Conservation (phyloP, 2,888 invertebrate genomes). For the Galerucella calmariensis region DNA sequence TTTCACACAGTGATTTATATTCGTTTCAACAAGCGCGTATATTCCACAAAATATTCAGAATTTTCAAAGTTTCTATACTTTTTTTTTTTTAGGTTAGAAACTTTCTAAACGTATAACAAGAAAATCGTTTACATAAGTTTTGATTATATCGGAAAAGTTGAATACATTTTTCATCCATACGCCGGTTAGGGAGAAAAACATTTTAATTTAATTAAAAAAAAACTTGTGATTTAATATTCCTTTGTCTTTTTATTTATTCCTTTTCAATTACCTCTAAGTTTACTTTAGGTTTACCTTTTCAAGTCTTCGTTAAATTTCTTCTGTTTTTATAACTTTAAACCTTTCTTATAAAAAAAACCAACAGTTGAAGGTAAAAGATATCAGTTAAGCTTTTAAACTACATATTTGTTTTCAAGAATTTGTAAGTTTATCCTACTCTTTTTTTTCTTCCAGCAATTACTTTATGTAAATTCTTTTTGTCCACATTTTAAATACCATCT, state of each 20-base stretch:
- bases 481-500: not conserved
- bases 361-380: no score
- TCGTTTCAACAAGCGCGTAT: slow-evolving; percentile 15
- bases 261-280: no score
- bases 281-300: no score
- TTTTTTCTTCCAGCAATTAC: not conserved
- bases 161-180: slow-evolving; percentile 2
- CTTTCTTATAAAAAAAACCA: no score
- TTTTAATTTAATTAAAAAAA: not conserved
- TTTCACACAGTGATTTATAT: slow-evolving; percentile 17
- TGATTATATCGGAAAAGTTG: slow-evolving; percentile 19
- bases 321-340: no score
- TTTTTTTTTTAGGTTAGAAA: slow-evolving; percentile 4
- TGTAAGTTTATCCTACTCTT: not conserved
- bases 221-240: no score
- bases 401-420: not conserved
- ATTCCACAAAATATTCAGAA: slow-evolving; percentile 16
- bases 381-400: no score
- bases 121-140: slow-evolving; percentile 19
- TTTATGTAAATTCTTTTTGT: not conserved
- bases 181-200: not conserved
- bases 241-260: no score
- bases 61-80: slow-evolving; percentile 14
- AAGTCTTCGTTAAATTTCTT: no score
- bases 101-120: slow-evolving; percentile 15